Evolutionary conservation across 2,113 vertebrate species (phyloP).

Genomic region (Xiphophorus maculatus): DNA sequence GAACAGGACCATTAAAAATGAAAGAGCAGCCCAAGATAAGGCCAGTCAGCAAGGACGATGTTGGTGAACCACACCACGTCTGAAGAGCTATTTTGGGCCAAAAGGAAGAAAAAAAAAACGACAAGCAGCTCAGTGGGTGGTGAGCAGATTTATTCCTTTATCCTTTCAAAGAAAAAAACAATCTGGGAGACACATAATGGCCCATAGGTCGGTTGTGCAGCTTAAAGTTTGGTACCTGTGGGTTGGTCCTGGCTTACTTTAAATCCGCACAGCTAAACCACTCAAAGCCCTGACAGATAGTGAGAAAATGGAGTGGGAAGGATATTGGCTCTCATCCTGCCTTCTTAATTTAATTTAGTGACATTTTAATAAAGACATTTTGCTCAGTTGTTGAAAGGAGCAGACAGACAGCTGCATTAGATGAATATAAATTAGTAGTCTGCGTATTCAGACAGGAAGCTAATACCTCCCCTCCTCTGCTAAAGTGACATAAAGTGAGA

Average conservation of each 20-base stretch:
- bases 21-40: conserved; percentile 12
- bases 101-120: neutral
- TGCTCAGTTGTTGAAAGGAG: conserved; percentile 28
- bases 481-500: conserved; percentile 17
- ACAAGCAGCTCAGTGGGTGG: neutral
- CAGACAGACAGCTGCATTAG: conserved; percentile 10
- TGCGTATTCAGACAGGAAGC: neutral
- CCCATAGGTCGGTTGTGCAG: conserved; percentile 4
- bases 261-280: conserved; percentile 9
- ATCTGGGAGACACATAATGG: neutral
- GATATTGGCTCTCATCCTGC: conserved; percentile 2
- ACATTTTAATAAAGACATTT: conserved; percentile 42
- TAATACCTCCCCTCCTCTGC: conserved; percentile 4
- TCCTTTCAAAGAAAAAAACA: neutral
- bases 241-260: neutral
- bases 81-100: conserved; percentile 11
- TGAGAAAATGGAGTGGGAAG: conserved; percentile 5
- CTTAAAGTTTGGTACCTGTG: neutral
- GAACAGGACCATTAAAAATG: conserved; percentile 37
- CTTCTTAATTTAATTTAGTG: conserved; percentile 26
- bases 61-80: neutral
- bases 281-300: conserved; percentile 15
- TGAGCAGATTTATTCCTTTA: conserved; percentile 15
- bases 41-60: neutral
- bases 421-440: conserved; percentile 35